Conservation (phyloP, 53 echinoderm and acorn worm species). For the Stichopus horrens region DNA sequence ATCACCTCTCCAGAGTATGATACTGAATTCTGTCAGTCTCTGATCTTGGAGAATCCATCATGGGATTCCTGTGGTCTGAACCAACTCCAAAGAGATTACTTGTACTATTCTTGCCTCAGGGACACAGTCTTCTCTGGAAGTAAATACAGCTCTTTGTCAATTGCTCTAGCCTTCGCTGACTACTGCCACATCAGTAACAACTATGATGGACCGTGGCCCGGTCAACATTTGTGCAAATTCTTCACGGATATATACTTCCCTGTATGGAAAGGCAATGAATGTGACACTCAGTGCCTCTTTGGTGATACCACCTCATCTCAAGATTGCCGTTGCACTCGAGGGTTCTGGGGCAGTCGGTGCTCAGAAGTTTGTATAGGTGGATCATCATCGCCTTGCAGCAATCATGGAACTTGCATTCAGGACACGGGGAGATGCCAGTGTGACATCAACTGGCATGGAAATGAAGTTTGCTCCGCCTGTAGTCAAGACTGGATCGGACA, state of each 20-base stretch:
- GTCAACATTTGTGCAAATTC: slow-evolving; percentile 58
- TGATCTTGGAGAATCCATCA: neutral
- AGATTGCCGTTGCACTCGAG: slow-evolving; percentile 59
- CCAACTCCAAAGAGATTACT: slow-evolving; percentile 53
- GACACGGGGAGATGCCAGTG: slow-evolving; percentile 66
- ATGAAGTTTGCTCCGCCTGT: slow-evolving; percentile 59
- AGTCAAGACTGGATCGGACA: slow-evolving; percentile 69
- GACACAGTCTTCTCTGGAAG: slow-evolving; percentile 69
- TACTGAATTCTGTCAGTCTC: slow-evolving; percentile 26
- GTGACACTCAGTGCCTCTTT: slow-evolving; percentile 67
- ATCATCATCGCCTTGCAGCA: slow-evolving; percentile 51
- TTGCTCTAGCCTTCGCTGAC: slow-evolving; percentile 68
- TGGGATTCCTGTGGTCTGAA: neutral
- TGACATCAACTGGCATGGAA: slow-evolving; percentile 64
- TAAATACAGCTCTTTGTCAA: slow-evolving; percentile 59
- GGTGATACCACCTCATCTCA: slow-evolving; percentile 28
- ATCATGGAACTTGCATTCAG: slow-evolving; percentile 65
- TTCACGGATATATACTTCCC: slow-evolving; percentile 75
- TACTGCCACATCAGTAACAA: slow-evolving; percentile 50
- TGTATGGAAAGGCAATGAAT: slow-evolving; percentile 69
- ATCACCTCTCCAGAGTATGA: slow-evolving; percentile 21
- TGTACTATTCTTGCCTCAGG: slow-evolving; percentile 64
- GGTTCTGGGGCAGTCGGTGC: slow-evolving; percentile 80
- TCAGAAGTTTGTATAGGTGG: slow-evolving; percentile 67
- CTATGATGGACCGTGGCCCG: slow-evolving; percentile 61